These are phyloP conservation scores for Columba guinea DNA, from an alignment of 2,797 vertebrate genomes.

Conservation along the genomic window DNA sequence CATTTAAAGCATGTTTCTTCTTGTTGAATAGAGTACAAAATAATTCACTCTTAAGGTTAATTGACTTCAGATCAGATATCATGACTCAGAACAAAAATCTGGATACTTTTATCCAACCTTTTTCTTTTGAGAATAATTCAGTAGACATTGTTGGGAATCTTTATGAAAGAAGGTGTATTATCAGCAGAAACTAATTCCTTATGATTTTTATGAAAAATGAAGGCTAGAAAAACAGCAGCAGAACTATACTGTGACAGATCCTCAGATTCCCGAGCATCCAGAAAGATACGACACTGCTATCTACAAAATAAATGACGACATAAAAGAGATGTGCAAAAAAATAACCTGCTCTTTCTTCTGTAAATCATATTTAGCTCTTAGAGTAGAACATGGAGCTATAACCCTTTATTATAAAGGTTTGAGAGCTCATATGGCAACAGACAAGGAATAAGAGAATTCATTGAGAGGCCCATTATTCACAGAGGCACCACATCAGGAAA, in stretches of 20 bases:
- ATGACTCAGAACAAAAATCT: neutral
- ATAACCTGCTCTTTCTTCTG: neutral
- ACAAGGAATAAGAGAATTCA: neutral
- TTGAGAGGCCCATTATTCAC: neutral
- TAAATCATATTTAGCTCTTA: neutral
- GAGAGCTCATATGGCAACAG: neutral
- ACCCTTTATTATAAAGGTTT: neutral
- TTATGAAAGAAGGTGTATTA: neutral
- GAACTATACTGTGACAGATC: neutral
- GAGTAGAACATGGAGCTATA: neutral
- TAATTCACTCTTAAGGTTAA: neutral
- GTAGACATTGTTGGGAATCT: neutral
- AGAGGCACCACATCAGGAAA: neutral
- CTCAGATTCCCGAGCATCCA: neutral
- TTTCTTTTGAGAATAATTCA: neutral
- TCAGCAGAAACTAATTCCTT: neutral
- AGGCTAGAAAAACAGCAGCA: neutral
- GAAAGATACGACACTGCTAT: neutral
- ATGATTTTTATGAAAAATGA: neutral
- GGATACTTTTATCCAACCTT: neutral
- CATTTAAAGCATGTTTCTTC: neutral
- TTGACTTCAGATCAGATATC: neutral
- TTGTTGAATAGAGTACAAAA: neutral
- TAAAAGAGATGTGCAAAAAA: neutral
- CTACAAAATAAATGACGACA: neutral